A percentile compares a stretch with the other conserved stretches of the same genome.
These are phyloP conservation scores for Tetranychus truncatus DNA, from an alignment of 2,888 invertebrate species.

Conservation along the genomic window DNA sequence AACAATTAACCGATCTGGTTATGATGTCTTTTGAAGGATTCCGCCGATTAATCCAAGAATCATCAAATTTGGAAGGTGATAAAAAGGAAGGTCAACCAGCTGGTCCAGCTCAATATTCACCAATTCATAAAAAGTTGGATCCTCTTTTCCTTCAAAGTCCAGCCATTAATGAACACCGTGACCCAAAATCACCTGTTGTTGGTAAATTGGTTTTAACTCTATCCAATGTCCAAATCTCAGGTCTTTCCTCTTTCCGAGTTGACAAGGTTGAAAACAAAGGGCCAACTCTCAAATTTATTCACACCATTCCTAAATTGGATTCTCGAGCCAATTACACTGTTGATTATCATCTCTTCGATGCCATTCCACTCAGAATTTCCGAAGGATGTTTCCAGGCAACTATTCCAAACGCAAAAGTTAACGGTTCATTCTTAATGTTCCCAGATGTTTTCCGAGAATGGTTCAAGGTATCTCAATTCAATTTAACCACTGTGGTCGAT, in stretches of 20 bases:
- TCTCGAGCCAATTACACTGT: slow-evolving; percentile 13
- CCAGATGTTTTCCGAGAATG: slow-evolving; percentile 12
- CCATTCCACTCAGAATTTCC: slow-evolving; percentile 11
- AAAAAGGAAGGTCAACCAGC: background rate
- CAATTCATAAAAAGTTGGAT: slow-evolving; percentile 9
- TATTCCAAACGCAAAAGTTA: slow-evolving; percentile 13
- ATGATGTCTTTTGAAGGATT: slow-evolving; percentile 13
- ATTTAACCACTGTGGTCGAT: slow-evolving; percentile 7
- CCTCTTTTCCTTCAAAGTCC: slow-evolving; percentile 9
- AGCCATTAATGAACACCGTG: slow-evolving; percentile 10
- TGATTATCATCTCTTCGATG: slow-evolving; percentile 14
- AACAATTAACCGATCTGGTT: slow-evolving; percentile 10
- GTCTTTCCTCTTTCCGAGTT: slow-evolving; percentile 11
- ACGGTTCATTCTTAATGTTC: slow-evolving; percentile 12
- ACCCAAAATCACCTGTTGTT: slow-evolving; percentile 12
- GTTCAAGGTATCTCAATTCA: slow-evolving; percentile 12
- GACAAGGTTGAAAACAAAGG: slow-evolving; percentile 9
- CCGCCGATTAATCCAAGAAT: slow-evolving; percentile 8
- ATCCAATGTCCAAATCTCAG: slow-evolving; percentile 7
- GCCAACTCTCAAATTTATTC: slow-evolving; percentile 7
- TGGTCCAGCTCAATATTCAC: background rate
- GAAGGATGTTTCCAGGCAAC: slow-evolving; percentile 8
- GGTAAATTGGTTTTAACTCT: slow-evolving; percentile 13
- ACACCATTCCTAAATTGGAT: slow-evolving; percentile 13
- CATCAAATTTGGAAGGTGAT: slow-evolving; percentile 1